Evolutionary conservation across 2,113 vertebrate species (phyloP).

Genomic region (Dromiciops gliroides): DNA sequence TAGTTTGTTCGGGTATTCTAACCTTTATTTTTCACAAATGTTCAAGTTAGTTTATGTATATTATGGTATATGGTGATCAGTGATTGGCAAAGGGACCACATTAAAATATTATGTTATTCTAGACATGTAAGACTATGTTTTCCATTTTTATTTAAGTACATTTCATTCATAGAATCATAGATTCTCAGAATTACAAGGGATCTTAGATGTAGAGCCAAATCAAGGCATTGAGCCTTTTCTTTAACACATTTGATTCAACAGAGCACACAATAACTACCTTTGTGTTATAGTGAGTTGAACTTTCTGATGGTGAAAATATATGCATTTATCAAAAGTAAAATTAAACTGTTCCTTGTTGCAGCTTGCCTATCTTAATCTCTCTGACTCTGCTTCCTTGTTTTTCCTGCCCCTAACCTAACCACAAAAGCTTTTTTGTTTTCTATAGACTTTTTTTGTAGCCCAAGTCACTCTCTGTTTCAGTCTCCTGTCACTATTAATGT

Average conservation of each 20-base stretch:
- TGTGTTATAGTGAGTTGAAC: background rate
- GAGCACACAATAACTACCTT: background rate
- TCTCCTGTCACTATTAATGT: background rate
- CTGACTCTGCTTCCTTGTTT: background rate
- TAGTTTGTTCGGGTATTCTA: background rate
- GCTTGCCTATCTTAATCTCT: background rate
- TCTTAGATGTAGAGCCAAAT: background rate
- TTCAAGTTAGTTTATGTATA: background rate
- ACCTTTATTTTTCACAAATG: background rate
- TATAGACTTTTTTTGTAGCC: background rate
- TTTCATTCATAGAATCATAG: background rate
- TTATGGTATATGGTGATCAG: background rate
- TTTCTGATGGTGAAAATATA: background rate
- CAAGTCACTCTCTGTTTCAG: background rate
- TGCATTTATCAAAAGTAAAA: background rate
- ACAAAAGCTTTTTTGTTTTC: background rate
- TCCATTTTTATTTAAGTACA: background rate
- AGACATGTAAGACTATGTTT: background rate
- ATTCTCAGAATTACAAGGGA: background rate
- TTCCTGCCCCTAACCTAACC: background rate
- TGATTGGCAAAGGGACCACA: background rate
- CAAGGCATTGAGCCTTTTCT: background rate
- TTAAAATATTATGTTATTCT: background rate
- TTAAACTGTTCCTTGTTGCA: background rate
- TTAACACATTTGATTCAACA: background rate